Conservation (phyloP, 2,113 vertebrate genomes). For the Trematocara macrostoma region DNA sequence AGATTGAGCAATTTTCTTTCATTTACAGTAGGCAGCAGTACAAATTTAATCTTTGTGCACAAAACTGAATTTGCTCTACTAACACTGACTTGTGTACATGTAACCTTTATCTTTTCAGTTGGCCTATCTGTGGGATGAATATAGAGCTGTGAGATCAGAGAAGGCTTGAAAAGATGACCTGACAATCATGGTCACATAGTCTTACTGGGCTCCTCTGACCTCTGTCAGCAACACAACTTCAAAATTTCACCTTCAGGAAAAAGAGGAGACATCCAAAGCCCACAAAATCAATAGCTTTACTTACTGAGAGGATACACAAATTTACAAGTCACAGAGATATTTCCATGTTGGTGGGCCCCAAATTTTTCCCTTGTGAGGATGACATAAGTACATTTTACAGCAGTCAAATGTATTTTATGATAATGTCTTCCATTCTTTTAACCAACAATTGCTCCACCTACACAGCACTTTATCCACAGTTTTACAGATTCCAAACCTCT, state of each 20-base stretch:
- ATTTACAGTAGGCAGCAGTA: constrained; percentile 43
- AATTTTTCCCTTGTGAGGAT: background rate
- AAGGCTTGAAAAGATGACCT: constrained; percentile 42
- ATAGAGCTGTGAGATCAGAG: constrained; percentile 33
- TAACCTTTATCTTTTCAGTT: constrained; percentile 37
- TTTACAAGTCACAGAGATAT: constrained; percentile 18
- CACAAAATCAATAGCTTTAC: constrained; percentile 58
- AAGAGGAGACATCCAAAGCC: constrained; percentile 33
- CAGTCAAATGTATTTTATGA: background rate
- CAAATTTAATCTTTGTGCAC: constrained; percentile 33
- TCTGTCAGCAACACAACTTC: constrained; percentile 22
- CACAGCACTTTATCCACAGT: background rate
- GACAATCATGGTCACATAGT: constrained; percentile 19
- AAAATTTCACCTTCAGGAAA: constrained; percentile 31
- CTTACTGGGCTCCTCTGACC: constrained; percentile 32
- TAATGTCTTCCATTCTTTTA: background rate
- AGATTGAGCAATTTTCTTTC: constrained; percentile 14
- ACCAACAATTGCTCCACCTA: background rate
- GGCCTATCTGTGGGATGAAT: constrained; percentile 56
- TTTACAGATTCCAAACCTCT: background rate
- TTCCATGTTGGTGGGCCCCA: background rate
- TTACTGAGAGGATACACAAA: constrained; percentile 32
- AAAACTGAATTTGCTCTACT: constrained; percentile 21
- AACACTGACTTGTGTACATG: constrained; percentile 21
- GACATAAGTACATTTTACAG: background rate